Evolutionary conservation across 2,113 vertebrate species (phyloP).

Genomic region (Craseonycteris thonglongyai): DNA sequence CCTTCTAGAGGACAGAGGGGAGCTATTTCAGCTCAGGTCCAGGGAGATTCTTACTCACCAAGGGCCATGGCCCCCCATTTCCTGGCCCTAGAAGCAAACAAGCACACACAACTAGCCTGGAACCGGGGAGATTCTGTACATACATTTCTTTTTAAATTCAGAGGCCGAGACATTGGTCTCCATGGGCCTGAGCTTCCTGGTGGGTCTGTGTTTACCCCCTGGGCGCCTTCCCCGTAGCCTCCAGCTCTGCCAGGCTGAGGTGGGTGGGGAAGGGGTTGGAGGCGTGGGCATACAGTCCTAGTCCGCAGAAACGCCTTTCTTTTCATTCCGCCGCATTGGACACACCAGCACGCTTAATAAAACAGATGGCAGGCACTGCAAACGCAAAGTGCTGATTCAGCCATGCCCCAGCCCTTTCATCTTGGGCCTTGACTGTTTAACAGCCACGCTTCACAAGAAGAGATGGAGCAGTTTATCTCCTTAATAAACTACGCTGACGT

Average conservation of each 20-base stretch:
- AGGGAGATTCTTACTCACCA: neutral
- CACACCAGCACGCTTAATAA: constrained; percentile 38
- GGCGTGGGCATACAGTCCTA: neutral
- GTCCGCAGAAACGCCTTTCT: neutral
- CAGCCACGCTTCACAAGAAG: neutral
- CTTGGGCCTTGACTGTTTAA: neutral
- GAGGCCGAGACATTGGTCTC: neutral
- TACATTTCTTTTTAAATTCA: neutral
- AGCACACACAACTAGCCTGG: accelerated
- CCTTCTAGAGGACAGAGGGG: neutral
- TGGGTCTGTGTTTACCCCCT: neutral
- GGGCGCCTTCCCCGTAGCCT: neutral
- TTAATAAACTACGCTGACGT: neutral
- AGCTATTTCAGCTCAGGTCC: neutral
- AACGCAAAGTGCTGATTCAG: constrained; percentile 26
- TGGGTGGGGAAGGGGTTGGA: neutral
- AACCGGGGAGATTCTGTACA: neutral
- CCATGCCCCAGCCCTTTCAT: constrained; percentile 29
- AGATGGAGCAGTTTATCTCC: constrained; percentile 13
- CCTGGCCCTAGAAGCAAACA: neutral
- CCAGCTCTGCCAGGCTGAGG: neutral
- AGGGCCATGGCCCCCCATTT: neutral
- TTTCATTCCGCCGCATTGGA: neutral
- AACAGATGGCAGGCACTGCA: neutral
- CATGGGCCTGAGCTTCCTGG: no score